Conservation (phyloP, 2,113 vertebrate genomes). For the Tricholaema leucomelas region DNA sequence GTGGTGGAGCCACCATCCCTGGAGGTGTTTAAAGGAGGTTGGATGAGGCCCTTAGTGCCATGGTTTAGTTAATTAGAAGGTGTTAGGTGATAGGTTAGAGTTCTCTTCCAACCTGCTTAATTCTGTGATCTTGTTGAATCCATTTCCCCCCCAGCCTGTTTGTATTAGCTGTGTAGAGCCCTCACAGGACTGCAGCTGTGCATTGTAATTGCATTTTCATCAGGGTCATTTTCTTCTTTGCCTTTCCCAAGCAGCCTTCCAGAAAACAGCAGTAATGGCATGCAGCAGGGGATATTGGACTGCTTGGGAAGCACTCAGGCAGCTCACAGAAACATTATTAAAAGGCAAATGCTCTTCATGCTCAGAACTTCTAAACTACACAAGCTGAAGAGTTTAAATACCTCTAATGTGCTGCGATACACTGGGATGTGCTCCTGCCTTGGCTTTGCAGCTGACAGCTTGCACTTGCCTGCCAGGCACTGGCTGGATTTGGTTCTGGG, state of each 20-base stretch:
- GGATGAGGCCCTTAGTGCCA: too few species aligned
- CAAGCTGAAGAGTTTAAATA: background rate
- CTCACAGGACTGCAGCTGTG: slow-evolving; percentile 4
- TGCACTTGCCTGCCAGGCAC: background rate
- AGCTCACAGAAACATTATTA: slow-evolving; percentile 47
- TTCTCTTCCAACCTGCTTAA: too few species aligned
- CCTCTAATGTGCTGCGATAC: background rate
- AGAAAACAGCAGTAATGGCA: slow-evolving; percentile 18
- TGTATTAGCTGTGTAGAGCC: background rate
- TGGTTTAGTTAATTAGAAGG: too few species aligned
- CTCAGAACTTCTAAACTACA: background rate
- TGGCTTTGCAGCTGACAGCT: background rate
- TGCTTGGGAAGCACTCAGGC: slow-evolving; percentile 5
- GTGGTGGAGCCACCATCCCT: too few species aligned
- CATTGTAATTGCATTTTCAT: slow-evolving; percentile 51
- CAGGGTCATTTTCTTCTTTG: slow-evolving; percentile 39
- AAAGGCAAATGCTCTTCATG: slow-evolving; percentile 49
- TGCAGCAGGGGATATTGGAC: slow-evolving; percentile 14
- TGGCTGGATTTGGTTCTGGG: background rate
- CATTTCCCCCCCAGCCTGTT: background rate
- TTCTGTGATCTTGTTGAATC: background rate
- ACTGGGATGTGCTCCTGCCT: background rate
- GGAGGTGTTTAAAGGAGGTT: too few species aligned
- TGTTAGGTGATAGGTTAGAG: too few species aligned
- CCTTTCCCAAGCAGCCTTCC: background rate